Base-by-base conservation (phyloP, 2,797 vertebrate species). In the Dicrostonyx torquatus region DNA sequence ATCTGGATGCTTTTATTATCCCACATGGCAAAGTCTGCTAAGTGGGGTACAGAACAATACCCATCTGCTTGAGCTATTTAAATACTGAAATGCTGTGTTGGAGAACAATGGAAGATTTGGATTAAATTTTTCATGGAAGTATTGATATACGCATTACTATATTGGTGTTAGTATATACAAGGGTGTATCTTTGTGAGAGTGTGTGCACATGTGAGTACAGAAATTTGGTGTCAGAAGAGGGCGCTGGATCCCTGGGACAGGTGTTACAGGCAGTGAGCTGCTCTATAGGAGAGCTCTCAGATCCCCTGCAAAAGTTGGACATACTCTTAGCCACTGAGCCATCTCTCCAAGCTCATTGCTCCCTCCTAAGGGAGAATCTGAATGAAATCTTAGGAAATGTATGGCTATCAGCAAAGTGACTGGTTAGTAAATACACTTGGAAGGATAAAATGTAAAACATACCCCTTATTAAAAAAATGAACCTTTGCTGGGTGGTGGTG, bases 391-490 rank as follows among this genome's bases (percentile, higher is more conserved):
- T n/a, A 79, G 17, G 22, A 79, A 76, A 94, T 37, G 24, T 20
- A 55, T 29, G 53, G 53, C 48, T 88, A 96, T 89, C 79, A 88
- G 64, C 9, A 89, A 95, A 77, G 40, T 87, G 14, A 85, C 8
- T 79, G 43, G 31, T 18, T 26, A 45, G 58, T 58, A 92, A 83
- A 93, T 89, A 45, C 80, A 70, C 14, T 55, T 78, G 79, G 43
- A 83, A 86, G 40, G 87, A 80, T 87, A 82, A 64, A 31, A 87
- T 93, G 7, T 18, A 91, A 53, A 94, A 89, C 29, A 72, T 43
- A 72, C 6, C 6, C 48, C 13, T 93, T 55, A 60, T 22, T 78
- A 85, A 92, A 92, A 5, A 91, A 94, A 80, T 43, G 29, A 84
- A 45, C 18, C 29, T 66, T 34, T 40, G 53, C 55, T 2, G 79